These are phyloP conservation scores for Leptobrachium leishanense DNA, from an alignment of 2,113 vertebrate genomes.

Conservation along the genomic window DNA sequence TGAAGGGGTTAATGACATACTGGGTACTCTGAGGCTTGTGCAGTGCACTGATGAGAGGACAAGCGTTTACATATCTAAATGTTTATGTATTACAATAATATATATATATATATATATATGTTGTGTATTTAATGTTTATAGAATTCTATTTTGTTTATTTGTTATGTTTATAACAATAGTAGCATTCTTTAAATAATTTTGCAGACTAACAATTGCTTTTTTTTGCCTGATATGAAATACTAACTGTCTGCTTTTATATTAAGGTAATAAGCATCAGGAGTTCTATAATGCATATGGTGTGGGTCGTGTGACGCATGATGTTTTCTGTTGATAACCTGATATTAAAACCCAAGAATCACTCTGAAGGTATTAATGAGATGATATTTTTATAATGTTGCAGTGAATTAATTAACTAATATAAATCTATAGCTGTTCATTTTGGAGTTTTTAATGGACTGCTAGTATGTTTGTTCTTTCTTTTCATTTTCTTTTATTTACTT, in stretches of 20 bases:
- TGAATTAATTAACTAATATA: conserved; percentile 31
- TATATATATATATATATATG: too few species aligned
- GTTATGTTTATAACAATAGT: background rate
- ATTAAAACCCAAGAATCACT: conserved; percentile 59
- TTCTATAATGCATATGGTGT: conserved; percentile 65
- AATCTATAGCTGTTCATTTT: background rate
- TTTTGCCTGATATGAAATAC: conserved; percentile 50
- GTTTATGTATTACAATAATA: too few species aligned
- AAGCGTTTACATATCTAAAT: too few species aligned
- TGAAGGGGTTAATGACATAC: too few species aligned
- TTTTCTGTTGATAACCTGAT: conserved; percentile 67
- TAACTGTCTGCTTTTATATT: conserved; percentile 67
- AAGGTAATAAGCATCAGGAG: conserved; percentile 69
- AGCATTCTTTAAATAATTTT: background rate
- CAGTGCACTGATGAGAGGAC: too few species aligned
- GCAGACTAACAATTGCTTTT: conserved; percentile 16
- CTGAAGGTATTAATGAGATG: conserved; percentile 58
- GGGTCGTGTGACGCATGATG: conserved; percentile 64
- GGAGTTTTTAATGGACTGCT: background rate
- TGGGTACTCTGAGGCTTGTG: too few species aligned
- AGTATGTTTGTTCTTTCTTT: too few species aligned
- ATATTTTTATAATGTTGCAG: conserved; percentile 29
- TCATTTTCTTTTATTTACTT: background rate
- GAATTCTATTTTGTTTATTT: too few species aligned
- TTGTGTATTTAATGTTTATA: too few species aligned